Percentiles rank a stretch among this genome's conserved stretches.
phyloP scores from a whole-genome alignment of 1,140 invertebrate genomes.

The Diorhabda elongata region DNA sequence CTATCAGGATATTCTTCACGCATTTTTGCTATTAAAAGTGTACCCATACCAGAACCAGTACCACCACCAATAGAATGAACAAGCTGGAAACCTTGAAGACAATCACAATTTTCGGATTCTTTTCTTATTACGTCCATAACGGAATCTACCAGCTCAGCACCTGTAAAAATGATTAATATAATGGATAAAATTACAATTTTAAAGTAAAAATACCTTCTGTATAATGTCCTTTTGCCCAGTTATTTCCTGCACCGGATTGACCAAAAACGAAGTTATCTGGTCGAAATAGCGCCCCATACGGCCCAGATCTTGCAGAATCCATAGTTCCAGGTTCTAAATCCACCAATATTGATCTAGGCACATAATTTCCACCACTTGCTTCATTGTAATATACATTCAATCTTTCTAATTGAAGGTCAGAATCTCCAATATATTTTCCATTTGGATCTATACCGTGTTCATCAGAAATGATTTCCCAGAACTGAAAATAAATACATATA shows the following conservation, averaged over 20 bases:
- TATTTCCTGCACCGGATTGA: constrained; percentile 59
- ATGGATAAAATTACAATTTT: background rate
- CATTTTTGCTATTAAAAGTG: constrained; percentile 72
- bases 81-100: constrained; percentile 72
- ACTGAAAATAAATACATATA: constrained; percentile 48
- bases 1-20: constrained; percentile 77
- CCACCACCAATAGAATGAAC: constrained; percentile 73
- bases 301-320: constrained; percentile 68
- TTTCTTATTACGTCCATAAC: constrained; percentile 73
- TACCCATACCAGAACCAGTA: constrained; percentile 78
- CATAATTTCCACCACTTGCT: constrained; percentile 68
- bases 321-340: constrained; percentile 75
- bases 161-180: background rate
- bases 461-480: constrained; percentile 73
- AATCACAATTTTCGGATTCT: constrained; percentile 68
- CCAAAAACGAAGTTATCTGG: constrained; percentile 72
- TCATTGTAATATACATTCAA: constrained; percentile 88
- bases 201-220: constrained; percentile 35
- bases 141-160: constrained; percentile 56
- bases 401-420: constrained; percentile 74
- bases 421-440: constrained; percentile 73
- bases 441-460: constrained; percentile 81
- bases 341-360: constrained; percentile 71
- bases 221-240: constrained; percentile 12
- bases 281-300: constrained; percentile 68